Conservation (phyloP, 2,113 vertebrate species). For the Pedionomus torquatus region DNA sequence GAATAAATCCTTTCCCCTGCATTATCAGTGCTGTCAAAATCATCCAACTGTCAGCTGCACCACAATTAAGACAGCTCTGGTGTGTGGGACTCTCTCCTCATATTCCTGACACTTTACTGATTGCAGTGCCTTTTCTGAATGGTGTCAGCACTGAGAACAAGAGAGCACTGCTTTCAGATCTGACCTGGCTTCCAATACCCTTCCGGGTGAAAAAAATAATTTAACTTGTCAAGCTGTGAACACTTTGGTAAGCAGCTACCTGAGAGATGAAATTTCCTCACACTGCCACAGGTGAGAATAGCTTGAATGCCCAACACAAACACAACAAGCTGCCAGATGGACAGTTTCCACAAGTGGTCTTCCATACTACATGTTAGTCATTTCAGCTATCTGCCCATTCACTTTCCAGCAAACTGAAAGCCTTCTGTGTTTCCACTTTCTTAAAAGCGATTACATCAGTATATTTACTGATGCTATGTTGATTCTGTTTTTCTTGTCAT, state of each 20-base stretch:
- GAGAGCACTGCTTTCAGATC: background rate
- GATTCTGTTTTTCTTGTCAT: background rate
- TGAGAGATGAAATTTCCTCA: background rate
- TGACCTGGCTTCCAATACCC: background rate
- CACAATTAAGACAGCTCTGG: background rate
- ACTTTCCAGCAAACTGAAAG: background rate
- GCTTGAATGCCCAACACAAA: background rate
- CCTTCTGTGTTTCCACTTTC: background rate
- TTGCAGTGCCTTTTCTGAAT: background rate
- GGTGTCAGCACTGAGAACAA: background rate
- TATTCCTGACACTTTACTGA: background rate
- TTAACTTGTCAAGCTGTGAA: background rate
- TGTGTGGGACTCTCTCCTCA: background rate
- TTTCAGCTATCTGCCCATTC: background rate
- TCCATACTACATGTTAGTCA: background rate
- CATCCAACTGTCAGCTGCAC: background rate
- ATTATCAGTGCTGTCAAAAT: background rate
- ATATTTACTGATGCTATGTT: background rate
- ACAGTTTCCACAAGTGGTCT: background rate
- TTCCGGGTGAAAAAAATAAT: background rate
- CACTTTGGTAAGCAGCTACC: background rate
- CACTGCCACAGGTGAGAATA: background rate
- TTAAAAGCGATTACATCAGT: background rate
- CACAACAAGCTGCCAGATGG: rapidly evolving
- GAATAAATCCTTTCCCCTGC: background rate